Conservation (phyloP, 2,113 vertebrate species). For the Notarius quadriscutis region DNA sequence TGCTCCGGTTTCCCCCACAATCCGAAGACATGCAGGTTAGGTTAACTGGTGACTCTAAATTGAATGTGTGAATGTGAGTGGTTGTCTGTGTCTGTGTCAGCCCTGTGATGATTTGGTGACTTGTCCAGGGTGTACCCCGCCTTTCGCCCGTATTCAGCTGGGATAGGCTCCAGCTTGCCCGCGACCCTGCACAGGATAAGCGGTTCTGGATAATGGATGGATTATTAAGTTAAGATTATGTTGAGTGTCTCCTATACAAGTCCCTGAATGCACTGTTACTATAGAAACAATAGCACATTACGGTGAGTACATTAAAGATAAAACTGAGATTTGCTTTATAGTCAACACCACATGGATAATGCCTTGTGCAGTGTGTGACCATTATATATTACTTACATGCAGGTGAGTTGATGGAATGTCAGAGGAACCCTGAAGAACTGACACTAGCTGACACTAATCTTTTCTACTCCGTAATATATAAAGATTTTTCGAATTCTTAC, state of each 20-base stretch:
- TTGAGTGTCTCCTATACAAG: background rate
- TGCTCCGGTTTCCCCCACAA: too few relatives aligned
- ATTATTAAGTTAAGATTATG: background rate
- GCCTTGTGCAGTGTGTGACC: background rate
- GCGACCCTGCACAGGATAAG: too few relatives aligned
- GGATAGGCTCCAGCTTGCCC: too few relatives aligned
- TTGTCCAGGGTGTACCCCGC: too few relatives aligned
- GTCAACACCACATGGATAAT: background rate
- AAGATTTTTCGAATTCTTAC: conserved; percentile 7
- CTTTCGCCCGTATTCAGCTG: too few relatives aligned
- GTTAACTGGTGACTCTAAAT: too few relatives aligned
- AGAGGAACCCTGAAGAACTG: background rate
- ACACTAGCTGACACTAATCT: background rate
- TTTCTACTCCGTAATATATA: background rate
- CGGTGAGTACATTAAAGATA: background rate
- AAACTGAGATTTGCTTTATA: background rate
- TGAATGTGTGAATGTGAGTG: too few relatives aligned
- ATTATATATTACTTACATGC: background rate
- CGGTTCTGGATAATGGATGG: too few relatives aligned
- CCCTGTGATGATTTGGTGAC: too few relatives aligned
- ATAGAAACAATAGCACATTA: background rate
- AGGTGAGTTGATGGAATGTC: background rate
- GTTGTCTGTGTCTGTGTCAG: too few relatives aligned
- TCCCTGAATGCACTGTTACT: background rate
- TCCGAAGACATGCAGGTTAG: too few relatives aligned